A percentile compares a stretch with the other conserved stretches of the same genome.
These are phyloP conservation scores for Hemistola chrysoprasaria DNA, from an alignment of 2,888 invertebrate species.

Conservation along the genomic window DNA sequence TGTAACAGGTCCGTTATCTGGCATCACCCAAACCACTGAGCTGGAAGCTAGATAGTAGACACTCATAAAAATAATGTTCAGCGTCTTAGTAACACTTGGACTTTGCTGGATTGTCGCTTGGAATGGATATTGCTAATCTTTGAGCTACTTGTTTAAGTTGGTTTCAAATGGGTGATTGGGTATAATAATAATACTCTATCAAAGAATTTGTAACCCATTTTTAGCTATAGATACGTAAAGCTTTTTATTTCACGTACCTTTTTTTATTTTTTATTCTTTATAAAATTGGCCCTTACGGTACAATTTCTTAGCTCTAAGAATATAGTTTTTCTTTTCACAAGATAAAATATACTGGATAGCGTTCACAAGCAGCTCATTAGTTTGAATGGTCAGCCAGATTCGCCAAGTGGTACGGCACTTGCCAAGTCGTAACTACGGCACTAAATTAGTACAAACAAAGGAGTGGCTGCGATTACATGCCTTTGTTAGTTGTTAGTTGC, in stretches of 20 bases:
- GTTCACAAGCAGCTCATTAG: constrained; percentile 44
- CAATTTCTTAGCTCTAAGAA: too few relatives aligned
- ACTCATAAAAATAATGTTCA: constrained; percentile 34
- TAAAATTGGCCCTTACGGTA: too few relatives aligned
- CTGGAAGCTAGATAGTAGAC: constrained; percentile 49
- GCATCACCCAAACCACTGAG: constrained; percentile 42
- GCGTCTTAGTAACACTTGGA: constrained; percentile 1
- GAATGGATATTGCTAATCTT: background rate
- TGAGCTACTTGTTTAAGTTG: too few relatives aligned
- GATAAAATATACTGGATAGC: constrained; percentile 12
- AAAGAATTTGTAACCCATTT: too few relatives aligned
- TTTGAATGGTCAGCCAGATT: constrained; percentile 52
- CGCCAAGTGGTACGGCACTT: constrained; percentile 42
- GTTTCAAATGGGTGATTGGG: too few relatives aligned
- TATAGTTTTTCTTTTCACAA: background rate
- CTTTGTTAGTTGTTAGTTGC: constrained; percentile 22
- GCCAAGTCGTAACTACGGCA: constrained; percentile 33
- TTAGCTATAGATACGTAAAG: too few relatives aligned
- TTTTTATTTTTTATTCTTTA: too few relatives aligned
- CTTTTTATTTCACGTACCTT: too few relatives aligned
- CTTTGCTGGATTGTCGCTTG: constrained; percentile 3
- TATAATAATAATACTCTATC: too few relatives aligned
- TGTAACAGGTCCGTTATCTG: constrained; percentile 30
- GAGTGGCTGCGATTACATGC: constrained; percentile 27
- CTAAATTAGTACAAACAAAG: constrained; percentile 32